Percentiles rank a stretch among this genome's conserved stretches.
These are phyloP conservation scores for Sarcophaga rosellei DNA, from an alignment of 2,888 invertebrate species.

Conservation along the genomic window DNA sequence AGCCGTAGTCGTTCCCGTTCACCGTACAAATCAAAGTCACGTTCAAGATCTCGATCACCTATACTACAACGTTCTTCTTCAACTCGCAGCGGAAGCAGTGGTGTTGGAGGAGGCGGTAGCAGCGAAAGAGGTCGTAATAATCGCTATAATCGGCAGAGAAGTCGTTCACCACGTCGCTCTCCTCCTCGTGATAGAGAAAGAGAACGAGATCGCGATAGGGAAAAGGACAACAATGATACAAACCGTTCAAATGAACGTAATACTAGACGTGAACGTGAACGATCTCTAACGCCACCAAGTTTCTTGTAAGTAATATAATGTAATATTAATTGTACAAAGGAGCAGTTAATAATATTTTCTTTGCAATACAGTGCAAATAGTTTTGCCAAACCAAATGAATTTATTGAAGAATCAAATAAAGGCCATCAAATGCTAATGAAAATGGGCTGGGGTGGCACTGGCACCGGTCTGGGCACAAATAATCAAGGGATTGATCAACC, in stretches of 20 bases:
- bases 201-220: conserved; percentile 74
- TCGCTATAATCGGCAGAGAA: conserved; percentile 78
- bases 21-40: conserved; percentile 78
- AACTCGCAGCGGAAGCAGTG: conserved; percentile 64
- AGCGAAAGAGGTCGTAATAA: conserved; percentile 76
- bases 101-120: conserved; percentile 43
- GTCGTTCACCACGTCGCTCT: conserved; percentile 81
- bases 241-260: conserved; percentile 76
- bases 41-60: conserved; percentile 82
- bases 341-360: background rate
- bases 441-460: conserved; percentile 97
- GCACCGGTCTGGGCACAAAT: conserved; percentile 94
- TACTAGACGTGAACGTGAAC: conserved; percentile 82
- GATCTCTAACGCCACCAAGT: conserved; percentile 85
- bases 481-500: conserved; percentile 98
- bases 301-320: conserved; percentile 84
- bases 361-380: conserved; percentile 51
- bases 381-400: conserved; percentile 82
- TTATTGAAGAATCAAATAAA: conserved; percentile 94
- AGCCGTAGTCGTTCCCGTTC: conserved; percentile 82
- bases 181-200: conserved; percentile 72
- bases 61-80: conserved; percentile 72
- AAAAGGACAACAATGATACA: conserved; percentile 70
- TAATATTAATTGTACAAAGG: background rate
- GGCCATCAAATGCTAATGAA: conserved; percentile 98